Base-by-base conservation (phyloP, 1,140 invertebrate species). In the Prorops nasuta region DNA sequence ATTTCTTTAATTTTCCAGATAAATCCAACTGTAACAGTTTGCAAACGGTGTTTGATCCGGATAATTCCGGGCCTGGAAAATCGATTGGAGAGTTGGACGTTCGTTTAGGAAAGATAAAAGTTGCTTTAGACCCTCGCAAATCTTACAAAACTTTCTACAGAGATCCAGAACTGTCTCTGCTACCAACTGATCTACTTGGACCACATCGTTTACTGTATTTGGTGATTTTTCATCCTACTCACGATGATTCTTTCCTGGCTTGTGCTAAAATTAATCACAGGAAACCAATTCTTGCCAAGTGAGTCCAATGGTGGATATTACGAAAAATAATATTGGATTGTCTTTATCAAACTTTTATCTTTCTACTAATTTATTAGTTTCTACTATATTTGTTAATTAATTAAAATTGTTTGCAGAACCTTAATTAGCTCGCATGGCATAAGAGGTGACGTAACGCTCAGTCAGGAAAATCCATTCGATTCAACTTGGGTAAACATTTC, bases 1-100 rank as follows among this genome's bases (percentile, higher is more conserved):
- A 28, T 28, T 10, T 28, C 10, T 28, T 28, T 35, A 35, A 9
- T 35, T 49, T 64, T 72, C 31, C 51, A 81, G 81, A 81, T 47
- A 81, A 69, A 57, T 69, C 67, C 36, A 86, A 89, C 56, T 95
- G 92, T 68, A 89, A 94, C 69, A 88, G 88, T 46, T 77, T 95
- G 0, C 90, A 94, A 72, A 77, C 87, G 15, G 81, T 96, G 0
- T 94, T 92, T 60, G 90, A 95, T 79, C 91, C 91, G 1, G 83
- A 88, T 44, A 86, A 86, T 49, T 75, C 78, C 28, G 87, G 88
- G 0, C 74, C 81, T 15, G 83, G 83, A 0, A 82, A 84, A 70
- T 83, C 85, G 34, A 84, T 91, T 2, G 94, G 93, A 1, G 92
- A 96, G 67, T 71, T 97, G 46, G 88, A 90, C 40, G 69, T 73